phyloP scores from a whole-genome alignment of 1,140 invertebrate species.

The Agrypnia vestita region DNA sequence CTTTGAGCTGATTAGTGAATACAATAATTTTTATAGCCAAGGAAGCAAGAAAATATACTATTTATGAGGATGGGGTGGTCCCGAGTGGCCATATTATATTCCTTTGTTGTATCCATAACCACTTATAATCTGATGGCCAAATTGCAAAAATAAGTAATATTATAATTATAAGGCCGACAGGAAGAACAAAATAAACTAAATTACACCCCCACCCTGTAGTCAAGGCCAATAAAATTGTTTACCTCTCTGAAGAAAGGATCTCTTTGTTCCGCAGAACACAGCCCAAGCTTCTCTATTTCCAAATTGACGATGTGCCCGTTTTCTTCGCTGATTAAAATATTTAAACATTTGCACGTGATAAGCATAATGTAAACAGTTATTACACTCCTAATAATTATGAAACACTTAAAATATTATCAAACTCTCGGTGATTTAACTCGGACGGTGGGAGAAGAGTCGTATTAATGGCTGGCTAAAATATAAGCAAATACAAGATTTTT shows the following conservation, averaged over 20 bases:
- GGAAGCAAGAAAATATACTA: too few species aligned
- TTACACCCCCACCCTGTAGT: conserved; percentile 64
- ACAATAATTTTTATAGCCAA: too few species aligned
- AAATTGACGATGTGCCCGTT: conserved; percentile 66
- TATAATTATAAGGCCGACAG: neutral
- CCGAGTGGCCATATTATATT: conserved; percentile 29
- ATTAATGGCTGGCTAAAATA: conserved; percentile 52
- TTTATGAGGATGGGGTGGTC: too few species aligned
- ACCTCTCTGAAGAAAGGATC: conserved; percentile 73
- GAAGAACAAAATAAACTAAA: conserved; percentile 47
- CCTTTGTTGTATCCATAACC: conserved; percentile 43
- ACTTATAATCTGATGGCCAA: conserved; percentile 36
- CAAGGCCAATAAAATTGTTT: conserved; percentile 71
- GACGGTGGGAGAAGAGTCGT: conserved; percentile 41
- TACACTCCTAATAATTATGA: conserved; percentile 47
- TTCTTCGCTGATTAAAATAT: conserved; percentile 69
- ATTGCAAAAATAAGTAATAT: conserved; percentile 15
- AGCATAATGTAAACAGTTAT: conserved; percentile 52
- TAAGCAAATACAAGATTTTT: conserved; percentile 47
- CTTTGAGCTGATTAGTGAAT: too few species aligned
- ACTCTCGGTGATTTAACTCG: conserved; percentile 49
- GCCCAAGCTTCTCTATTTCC: conserved; percentile 68
- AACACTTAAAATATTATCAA: conserved; percentile 54
- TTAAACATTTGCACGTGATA: conserved; percentile 70
- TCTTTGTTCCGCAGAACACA: conserved; percentile 71